Base-by-base conservation (phyloP, 1,140 invertebrate species). In the Macrosteles quadrilineatus region DNA sequence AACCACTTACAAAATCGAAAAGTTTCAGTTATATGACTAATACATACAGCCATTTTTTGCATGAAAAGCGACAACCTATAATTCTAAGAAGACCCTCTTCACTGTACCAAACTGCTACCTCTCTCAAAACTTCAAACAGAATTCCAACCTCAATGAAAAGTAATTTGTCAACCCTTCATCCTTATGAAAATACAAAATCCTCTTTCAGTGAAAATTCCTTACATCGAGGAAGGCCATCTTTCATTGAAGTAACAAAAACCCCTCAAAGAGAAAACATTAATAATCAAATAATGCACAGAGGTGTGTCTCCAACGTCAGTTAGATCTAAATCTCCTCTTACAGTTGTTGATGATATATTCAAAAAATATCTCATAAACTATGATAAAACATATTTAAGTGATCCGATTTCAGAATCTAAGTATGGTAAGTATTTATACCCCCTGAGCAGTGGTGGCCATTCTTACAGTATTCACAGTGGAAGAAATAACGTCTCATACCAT, bases 271-370 rank as follows among this genome's bases (percentile, higher is more conserved):
- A 36, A 36, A 36, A 14, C 4, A 6, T 14, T 14, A 36, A 36
- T 6, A 6, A 4, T 14, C 32, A 4, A 36, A 4, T 36, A 36
- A 36, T 4, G 32, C 4, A 36, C 4, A 36, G 32, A 36, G 32
- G 4, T 6, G 32, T 36, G 14, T 36, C 14, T 27, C 55, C 55
- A 9, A 27, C 55, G 25, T 6, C 21, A 27, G 2, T 11, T 59
- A 59, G 25, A 59, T 59, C 55, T 21, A 59, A 59, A 29, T 59
- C 55, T 29, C 55, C 55, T 30, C 55, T 59, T 23, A 30, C 14
- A 59, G 55, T 59, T 27, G 55, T 59, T 27, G 55, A 59, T 59
- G 55, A 59, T 59, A 59, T 59, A 6, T 59, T 59, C 25, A 59
- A 59, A 30, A 25, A 29, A 23, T 59, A 59, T 29, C 27, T 59